A percentile compares a stretch with the other conserved stretches of the same genome.
Conservation (phyloP, 2,113 vertebrate species). For the Tamias sibiricus region DNA sequence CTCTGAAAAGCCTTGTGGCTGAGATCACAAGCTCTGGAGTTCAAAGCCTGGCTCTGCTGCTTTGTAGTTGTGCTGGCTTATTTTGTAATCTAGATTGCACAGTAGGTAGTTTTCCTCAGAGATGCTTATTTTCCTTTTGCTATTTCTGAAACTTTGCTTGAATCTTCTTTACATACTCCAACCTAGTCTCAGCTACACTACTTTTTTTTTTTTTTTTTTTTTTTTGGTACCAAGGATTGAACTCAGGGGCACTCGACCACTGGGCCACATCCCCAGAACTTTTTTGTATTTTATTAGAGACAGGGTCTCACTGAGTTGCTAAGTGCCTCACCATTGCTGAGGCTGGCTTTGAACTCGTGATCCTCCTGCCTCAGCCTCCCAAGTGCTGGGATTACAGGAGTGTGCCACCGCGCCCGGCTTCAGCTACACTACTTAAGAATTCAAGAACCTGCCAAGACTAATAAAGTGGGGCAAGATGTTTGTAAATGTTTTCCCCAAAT, state of each 20-base stretch:
- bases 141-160: background rate
- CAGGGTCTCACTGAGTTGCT: too few species aligned
- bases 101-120: background rate
- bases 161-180: background rate
- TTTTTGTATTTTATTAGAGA: too few species aligned
- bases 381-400: too few species aligned
- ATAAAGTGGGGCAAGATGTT: background rate
- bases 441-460: background rate
- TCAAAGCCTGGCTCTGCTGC: background rate
- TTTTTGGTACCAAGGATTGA: too few species aligned
- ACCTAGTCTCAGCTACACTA: background rate
- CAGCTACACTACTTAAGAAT: background rate
- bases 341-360: too few species aligned
- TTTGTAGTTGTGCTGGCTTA: background rate
- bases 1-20: background rate
- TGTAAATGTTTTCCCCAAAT: background rate
- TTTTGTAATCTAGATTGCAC: background rate
- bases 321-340: too few species aligned
- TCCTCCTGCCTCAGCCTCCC: too few species aligned
- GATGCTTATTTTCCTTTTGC: background rate
- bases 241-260: too few species aligned
- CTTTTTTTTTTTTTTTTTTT: too few species aligned
- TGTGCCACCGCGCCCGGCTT: too few species aligned
- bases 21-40: background rate
- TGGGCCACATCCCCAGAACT: too few species aligned